Conservation (phyloP, 92 coral and sea anemone species). For the Metridium senile region DNA sequence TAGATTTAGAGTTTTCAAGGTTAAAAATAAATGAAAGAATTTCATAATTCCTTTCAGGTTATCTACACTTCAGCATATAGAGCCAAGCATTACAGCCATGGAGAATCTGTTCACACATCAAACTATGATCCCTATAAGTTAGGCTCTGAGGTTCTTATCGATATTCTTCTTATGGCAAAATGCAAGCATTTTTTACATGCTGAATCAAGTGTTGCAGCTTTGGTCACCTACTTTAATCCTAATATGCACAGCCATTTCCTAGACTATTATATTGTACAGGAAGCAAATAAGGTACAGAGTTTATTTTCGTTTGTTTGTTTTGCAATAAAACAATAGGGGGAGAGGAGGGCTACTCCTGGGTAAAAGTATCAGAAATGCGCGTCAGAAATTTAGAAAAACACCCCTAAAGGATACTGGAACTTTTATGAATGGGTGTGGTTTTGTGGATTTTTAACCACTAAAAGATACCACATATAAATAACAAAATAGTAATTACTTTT, state of each 20-base stretch:
- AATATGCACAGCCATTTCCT: constrained; percentile 51
- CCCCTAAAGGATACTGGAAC: no score
- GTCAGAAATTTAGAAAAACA: no score
- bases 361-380: no score
- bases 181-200: constrained; percentile 67
- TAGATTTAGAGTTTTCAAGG: background rate
- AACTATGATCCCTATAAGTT: constrained; percentile 37
- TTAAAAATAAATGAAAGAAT: background rate
- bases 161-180: constrained; percentile 67
- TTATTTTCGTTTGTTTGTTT: background rate
- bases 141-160: constrained; percentile 60
- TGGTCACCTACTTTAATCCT: constrained; percentile 76
- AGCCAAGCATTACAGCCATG: constrained; percentile 26
- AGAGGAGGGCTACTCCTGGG: background rate
- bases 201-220: constrained; percentile 76
- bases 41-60: constrained; percentile 17
- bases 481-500: no score
- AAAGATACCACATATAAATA: no score
- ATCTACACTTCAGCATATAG: constrained; percentile 44
- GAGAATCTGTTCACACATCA: background rate
- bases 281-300: constrained; percentile 1
- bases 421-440: no score
- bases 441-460: no score
- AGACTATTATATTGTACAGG: constrained; percentile 23
- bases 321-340: no score